Percentiles rank a stretch among this genome's conserved stretches.
phyloP scores from a whole-genome alignment of 2,888 invertebrate species.

The Heteromurus nitidus region DNA sequence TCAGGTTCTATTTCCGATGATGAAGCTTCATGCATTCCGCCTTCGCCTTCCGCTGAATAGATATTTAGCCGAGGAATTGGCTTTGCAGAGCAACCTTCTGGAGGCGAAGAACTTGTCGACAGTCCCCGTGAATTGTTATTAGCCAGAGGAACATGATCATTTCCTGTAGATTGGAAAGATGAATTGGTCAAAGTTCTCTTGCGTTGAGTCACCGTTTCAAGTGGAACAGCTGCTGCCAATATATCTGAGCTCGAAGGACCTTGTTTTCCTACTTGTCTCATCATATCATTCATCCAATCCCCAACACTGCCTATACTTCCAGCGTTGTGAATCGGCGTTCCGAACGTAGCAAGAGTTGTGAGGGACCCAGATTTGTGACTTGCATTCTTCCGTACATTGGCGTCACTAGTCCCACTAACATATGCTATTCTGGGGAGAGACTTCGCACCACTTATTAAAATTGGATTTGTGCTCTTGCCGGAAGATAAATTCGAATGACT shows the following conservation, averaged over 20 bases:
- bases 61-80: slow-evolving; percentile 68
- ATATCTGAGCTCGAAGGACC: slow-evolving; percentile 81
- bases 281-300: slow-evolving; percentile 85
- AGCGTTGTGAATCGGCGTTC: not conserved
- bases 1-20: slow-evolving; percentile 43
- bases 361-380: slow-evolving; percentile 53
- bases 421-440: slow-evolving; percentile 61
- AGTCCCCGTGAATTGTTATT: slow-evolving; percentile 28
- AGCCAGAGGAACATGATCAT: not conserved
- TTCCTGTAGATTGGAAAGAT: slow-evolving; percentile 48
- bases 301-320: slow-evolving; percentile 81
- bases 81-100: slow-evolving; percentile 36
- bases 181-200: slow-evolving; percentile 4
- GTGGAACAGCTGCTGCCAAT: slow-evolving; percentile 83
- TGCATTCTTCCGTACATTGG: not conserved
- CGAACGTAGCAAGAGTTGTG: slow-evolving; percentile 35
- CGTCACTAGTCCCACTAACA: not conserved
- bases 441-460: slow-evolving; percentile 60
- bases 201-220: slow-evolving; percentile 81
- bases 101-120: slow-evolving; percentile 52
- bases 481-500: slow-evolving; percentile 6
- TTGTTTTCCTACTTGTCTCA: slow-evolving; percentile 82
- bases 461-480: slow-evolving; percentile 18
- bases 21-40: slow-evolving; percentile 34
- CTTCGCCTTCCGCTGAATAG: slow-evolving; percentile 59